These are phyloP conservation scores for Sylvia atricapilla DNA, from an alignment of 2,113 vertebrate genomes.

Conservation along the genomic window DNA sequence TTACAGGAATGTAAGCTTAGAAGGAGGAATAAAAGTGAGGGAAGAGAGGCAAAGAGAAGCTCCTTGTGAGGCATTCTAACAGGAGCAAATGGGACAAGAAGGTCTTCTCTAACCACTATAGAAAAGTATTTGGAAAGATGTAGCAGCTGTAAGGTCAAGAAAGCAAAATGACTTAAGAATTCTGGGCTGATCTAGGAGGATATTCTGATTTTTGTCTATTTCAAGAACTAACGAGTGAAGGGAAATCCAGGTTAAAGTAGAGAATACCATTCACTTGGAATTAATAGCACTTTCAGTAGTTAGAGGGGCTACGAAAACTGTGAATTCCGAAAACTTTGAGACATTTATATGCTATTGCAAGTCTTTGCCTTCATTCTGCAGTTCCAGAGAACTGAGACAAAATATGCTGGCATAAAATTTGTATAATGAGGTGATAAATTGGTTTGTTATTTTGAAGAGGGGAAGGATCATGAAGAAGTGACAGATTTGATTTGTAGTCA, in stretches of 20 bases:
- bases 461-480: background rate
- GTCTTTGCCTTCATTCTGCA: background rate
- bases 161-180: background rate
- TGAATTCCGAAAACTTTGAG: background rate
- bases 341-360: background rate
- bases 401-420: background rate
- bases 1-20: background rate
- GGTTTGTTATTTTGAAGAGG: constrained; percentile 2
- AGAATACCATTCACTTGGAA: background rate
- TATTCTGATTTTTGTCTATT: background rate
- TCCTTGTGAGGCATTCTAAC: background rate
- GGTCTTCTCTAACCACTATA: background rate
- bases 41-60: background rate
- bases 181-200: background rate
- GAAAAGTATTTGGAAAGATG: background rate
- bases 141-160: background rate
- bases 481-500: constrained; percentile 1
- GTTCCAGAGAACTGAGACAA: background rate
- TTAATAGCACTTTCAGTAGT: background rate
- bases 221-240: background rate
- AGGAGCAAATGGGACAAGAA: background rate
- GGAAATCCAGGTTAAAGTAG: background rate
- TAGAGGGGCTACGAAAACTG: background rate
- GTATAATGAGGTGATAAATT: constrained; percentile 32
- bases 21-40: background rate